Evolutionary conservation across 2,888 invertebrate species (phyloP).

Genomic region (Stenichneumon culpator): DNA sequence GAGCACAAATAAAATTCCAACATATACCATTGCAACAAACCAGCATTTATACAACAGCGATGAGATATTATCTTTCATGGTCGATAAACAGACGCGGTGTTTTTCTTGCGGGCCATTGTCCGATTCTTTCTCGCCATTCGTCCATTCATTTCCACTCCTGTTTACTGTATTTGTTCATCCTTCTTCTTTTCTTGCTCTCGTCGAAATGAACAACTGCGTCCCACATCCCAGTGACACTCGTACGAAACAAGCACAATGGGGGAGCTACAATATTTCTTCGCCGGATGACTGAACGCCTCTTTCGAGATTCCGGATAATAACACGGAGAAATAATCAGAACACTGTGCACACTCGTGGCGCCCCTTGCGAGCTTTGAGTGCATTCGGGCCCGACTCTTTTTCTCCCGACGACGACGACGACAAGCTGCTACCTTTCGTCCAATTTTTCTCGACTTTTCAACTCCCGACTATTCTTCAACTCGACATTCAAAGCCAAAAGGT

Average conservation of each 20-base stretch:
- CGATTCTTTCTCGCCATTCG: background rate
- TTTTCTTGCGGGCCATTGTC: background rate
- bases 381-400: slow-evolving; percentile 3
- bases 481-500: slow-evolving; percentile 17
- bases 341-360: slow-evolving; percentile 8
- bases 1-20: background rate
- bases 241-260: slow-evolving; percentile 8
- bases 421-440: slow-evolving; percentile 13
- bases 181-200: background rate
- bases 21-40: background rate
- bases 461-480: background rate
- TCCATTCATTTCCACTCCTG: background rate
- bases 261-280: slow-evolving; percentile 14
- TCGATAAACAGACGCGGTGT: background rate
- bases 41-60: background rate
- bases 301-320: slow-evolving; percentile 27
- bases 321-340: slow-evolving; percentile 41
- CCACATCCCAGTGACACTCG: background rate
- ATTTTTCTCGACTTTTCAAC: slow-evolving; percentile 15
- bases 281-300: background rate
- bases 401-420: background rate
- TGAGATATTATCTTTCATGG: background rate
- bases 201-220: slow-evolving; percentile 8
- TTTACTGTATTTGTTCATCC: background rate
- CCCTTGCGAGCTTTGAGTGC: slow-evolving; percentile 31